These are phyloP conservation scores for Motacilla tschutschensis DNA, from an alignment of 2,113 vertebrate genomes.

Conservation along the genomic window DNA sequence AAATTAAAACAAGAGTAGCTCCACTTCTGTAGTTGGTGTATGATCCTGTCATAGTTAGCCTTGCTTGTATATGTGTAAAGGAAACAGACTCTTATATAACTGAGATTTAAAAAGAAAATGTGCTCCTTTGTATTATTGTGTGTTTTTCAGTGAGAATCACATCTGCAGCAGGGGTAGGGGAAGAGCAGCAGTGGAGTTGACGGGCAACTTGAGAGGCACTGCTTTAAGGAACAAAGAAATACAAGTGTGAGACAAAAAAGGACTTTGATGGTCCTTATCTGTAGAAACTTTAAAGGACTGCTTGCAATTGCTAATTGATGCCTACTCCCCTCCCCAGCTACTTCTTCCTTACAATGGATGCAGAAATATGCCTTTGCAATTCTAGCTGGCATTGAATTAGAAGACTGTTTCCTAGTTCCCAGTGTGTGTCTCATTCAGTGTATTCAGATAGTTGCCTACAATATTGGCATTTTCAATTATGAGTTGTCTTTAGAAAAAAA, in stretches of 20 bases:
- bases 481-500: background rate
- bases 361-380: background rate
- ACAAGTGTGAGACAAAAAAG: background rate
- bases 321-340: background rate
- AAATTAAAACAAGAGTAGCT: background rate
- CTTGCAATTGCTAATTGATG: background rate
- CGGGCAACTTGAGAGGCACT: background rate
- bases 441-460: background rate
- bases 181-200: background rate
- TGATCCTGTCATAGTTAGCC: background rate
- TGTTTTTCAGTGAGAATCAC: background rate
- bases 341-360: background rate
- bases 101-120: background rate
- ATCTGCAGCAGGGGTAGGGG: fast-evolving
- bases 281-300: background rate
- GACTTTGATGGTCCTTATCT: background rate
- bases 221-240: background rate
- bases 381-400: background rate
- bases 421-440: background rate
- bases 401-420: background rate
- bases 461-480: background rate
- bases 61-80: background rate
- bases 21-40: background rate
- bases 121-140: background rate
- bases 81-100: background rate